Evolutionary conservation across 2,888 invertebrate genomes (phyloP).

Genomic region (Cecidostiba fungosa): DNA sequence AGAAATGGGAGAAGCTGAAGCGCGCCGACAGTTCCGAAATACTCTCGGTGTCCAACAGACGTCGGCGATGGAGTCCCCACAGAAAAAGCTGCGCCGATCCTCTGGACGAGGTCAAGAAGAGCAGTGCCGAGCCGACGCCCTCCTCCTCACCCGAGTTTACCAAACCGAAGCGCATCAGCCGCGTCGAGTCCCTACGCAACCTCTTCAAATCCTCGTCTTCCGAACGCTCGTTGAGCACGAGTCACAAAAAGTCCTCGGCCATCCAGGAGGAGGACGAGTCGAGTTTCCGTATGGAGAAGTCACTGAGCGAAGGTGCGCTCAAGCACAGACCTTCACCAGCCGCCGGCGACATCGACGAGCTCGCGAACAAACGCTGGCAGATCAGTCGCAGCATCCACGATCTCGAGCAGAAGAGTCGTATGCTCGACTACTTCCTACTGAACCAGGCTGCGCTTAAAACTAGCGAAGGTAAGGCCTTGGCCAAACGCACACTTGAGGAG

Average conservation of each 20-base stretch:
- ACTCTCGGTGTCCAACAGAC: conserved; percentile 78
- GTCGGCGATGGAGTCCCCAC: conserved; percentile 81
- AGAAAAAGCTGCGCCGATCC: conserved; percentile 62
- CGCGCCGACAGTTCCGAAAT: conserved; percentile 83
- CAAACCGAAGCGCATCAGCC: conserved; percentile 79
- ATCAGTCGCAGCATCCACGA: conserved; percentile 75
- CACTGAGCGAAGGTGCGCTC: conserved; percentile 75
- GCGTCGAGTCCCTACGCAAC: conserved; percentile 82
- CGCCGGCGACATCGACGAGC: conserved; percentile 65
- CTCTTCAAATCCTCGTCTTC: conserved; percentile 76
- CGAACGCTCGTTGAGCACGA: conserved; percentile 71
- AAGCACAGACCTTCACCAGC: conserved; percentile 64
- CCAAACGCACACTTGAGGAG: conserved; percentile 67
- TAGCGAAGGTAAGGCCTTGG: conserved; percentile 68
- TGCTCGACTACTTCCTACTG: conserved; percentile 74
- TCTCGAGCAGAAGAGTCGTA: conserved; percentile 76
- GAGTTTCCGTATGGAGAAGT: conserved; percentile 75
- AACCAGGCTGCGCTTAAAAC: conserved; percentile 72
- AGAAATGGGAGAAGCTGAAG: conserved; percentile 84
- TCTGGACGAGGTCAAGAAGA: conserved; percentile 43
- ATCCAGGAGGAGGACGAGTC: conserved; percentile 70
- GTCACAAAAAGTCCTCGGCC: conserved; percentile 70
- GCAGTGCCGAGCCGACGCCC: neutral
- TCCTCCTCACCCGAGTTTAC: conserved; percentile 61
- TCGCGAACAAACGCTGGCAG: conserved; percentile 69